A percentile compares a stretch with the other conserved stretches of the same genome.
These are phyloP conservation scores for Drosophila birchii DNA, from an alignment of 2,888 invertebrate genomes.

Conservation along the genomic window DNA sequence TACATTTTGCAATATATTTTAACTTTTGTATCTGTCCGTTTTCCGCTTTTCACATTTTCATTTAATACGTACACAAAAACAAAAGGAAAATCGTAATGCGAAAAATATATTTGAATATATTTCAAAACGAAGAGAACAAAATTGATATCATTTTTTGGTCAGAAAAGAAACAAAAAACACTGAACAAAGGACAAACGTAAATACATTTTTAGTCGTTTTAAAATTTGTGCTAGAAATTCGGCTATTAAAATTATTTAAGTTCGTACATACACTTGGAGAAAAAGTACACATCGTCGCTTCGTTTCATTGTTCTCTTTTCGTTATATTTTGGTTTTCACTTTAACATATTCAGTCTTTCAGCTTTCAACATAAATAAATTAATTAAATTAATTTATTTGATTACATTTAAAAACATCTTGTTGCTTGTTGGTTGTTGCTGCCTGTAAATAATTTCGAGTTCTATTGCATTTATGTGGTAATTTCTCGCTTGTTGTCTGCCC, in stretches of 20 bases:
- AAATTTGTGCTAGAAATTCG: slow-evolving; percentile 79
- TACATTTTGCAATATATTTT: slow-evolving; percentile 54
- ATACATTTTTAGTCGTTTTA: slow-evolving; percentile 64
- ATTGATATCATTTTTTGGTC: slow-evolving; percentile 22
- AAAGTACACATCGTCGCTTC: slow-evolving; percentile 56
- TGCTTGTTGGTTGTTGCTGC: slow-evolving; percentile 59
- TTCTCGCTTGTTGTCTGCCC: slow-evolving; percentile 69
- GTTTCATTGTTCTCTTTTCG: slow-evolving; percentile 45
- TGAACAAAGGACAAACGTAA: slow-evolving; percentile 11
- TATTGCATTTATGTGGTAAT: slow-evolving; percentile 79
- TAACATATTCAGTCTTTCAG: slow-evolving; percentile 84
- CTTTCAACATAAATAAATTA: slow-evolving; percentile 80
- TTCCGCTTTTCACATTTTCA: slow-evolving; percentile 33
- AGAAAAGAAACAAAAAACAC: neutral
- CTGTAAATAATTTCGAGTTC: slow-evolving; percentile 79
- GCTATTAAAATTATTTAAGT: slow-evolving; percentile 79
- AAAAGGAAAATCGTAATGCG: slow-evolving; percentile 33
- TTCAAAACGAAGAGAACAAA: slow-evolving; percentile 36
- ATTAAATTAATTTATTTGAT: slow-evolving; percentile 82
- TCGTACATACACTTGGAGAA: slow-evolving; percentile 67
- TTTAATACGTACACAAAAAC: slow-evolving; percentile 49
- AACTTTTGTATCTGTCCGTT: slow-evolving; percentile 46
- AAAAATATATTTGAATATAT: neutral
- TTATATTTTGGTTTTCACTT: slow-evolving; percentile 55
- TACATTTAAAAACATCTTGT: slow-evolving; percentile 61